Evolutionary conservation across 2,797 vertebrate genomes (phyloP), one percentile per base, ranked within the genome.

Genomic region (Schizothorax lantsangensis): DNA sequence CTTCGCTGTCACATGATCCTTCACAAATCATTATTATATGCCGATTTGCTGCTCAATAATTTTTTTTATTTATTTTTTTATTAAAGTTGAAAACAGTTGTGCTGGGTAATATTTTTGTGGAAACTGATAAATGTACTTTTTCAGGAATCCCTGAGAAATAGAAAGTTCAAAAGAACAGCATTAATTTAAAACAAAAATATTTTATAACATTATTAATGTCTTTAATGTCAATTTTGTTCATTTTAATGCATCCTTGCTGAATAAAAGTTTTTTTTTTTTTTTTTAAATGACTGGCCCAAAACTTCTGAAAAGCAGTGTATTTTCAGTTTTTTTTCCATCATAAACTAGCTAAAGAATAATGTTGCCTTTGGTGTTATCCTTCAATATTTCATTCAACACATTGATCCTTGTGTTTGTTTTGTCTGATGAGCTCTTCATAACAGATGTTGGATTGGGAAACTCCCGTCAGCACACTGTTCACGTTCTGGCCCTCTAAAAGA

Each of bases 331-430:
- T 43, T 43, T 43, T 10, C 9, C 8, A 43, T 43, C 40, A 43
- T 43, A 43, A 43, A 2, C 40, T 43, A 43, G 40, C 40, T 38
- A 38, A 43, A 43, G 6, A 10, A 10, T 43, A 2, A 43, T 43
- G 40, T 43, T 43, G 8, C 40, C 40, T 43, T 43, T 30, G 7
- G n/a, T 30, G 43, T 59, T 59, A 59, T 57, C 36, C 54, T 59
- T 59, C 6, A 57, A 36, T 40, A 38, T 59, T 59, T 40, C 0
- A 14, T 40, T 79, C 52, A 40, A 40, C 52, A 40, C 21, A 36
- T n/a, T 40, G 49, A 36, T 77, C 75, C 52, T 38, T 2, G 75
- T 78, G 52, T 78, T 40, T 59, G 75, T 78, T 78, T 78, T 38
- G 49, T 62, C n/a, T 79, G 40, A 72, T 2, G 9, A 6, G 26